phyloP scores from a whole-genome alignment of 2,113 vertebrate species.

The Opisthocomus hoazin region DNA sequence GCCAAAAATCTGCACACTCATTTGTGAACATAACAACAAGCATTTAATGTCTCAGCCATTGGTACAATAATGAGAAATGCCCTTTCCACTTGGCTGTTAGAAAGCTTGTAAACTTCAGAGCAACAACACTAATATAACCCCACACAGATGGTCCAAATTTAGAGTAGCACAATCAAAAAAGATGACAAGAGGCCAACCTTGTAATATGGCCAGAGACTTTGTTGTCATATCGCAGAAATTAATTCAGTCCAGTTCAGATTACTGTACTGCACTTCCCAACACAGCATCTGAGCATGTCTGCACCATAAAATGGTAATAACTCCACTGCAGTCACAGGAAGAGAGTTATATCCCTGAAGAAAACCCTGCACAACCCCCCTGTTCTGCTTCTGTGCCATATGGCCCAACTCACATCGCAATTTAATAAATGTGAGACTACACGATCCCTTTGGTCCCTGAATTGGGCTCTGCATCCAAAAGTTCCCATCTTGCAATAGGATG shows the following conservation, averaged over 20 bases:
- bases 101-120: constrained; percentile 33
- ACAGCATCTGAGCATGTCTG: background rate
- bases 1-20: constrained; percentile 41
- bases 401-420: background rate
- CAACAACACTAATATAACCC: background rate
- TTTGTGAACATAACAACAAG: constrained; percentile 35
- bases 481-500: background rate
- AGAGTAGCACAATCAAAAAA: background rate
- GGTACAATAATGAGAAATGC: constrained; percentile 15
- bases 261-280: background rate
- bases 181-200: background rate
- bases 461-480: background rate
- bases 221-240: background rate
- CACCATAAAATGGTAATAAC: background rate
- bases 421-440: background rate
- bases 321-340: background rate
- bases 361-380: background rate
- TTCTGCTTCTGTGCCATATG: constrained; percentile 28
- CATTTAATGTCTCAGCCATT: background rate
- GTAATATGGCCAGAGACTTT: background rate
- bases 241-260: background rate
- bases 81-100: constrained; percentile 31
- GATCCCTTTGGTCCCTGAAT: background rate
- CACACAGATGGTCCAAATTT: constrained; percentile 27
- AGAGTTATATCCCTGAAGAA: background rate